Conservation (phyloP, 1,140 invertebrate species). For the Pantala flavescens region DNA sequence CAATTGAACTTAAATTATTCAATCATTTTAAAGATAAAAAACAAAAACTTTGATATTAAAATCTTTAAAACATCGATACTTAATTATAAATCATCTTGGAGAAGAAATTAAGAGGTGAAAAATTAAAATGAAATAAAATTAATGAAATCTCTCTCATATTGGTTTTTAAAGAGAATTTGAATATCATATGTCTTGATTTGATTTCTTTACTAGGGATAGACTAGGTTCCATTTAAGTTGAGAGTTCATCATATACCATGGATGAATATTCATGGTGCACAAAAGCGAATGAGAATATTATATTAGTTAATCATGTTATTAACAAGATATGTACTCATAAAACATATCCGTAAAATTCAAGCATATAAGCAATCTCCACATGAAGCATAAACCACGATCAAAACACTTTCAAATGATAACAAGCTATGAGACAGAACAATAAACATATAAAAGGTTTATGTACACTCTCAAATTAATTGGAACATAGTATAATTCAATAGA, state of each 20-base stretch:
- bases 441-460: background rate
- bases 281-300: background rate
- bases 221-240: constrained; percentile 1
- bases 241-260: background rate
- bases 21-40: background rate
- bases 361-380: background rate
- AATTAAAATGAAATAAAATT: too few relatives aligned
- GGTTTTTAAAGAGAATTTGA: too few relatives aligned
- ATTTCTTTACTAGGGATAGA: background rate
- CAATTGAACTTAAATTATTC: background rate
- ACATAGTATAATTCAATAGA: background rate
- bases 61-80: too few relatives aligned
- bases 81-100: too few relatives aligned
- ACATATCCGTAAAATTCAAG: background rate
- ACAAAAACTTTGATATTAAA: background rate
- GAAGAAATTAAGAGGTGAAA: too few relatives aligned
- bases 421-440: background rate
- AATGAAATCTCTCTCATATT: too few relatives aligned
- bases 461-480: constrained; percentile 10
- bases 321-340: background rate
- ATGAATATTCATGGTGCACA: background rate
- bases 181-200: background rate
- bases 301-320: background rate
- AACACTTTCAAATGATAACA: background rate
- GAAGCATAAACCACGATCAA: background rate